Evolutionary conservation across 1,140 invertebrate species (phyloP), one percentile per base, ranked within the genome.

Genomic region (Eufriesea mexicana): DNA sequence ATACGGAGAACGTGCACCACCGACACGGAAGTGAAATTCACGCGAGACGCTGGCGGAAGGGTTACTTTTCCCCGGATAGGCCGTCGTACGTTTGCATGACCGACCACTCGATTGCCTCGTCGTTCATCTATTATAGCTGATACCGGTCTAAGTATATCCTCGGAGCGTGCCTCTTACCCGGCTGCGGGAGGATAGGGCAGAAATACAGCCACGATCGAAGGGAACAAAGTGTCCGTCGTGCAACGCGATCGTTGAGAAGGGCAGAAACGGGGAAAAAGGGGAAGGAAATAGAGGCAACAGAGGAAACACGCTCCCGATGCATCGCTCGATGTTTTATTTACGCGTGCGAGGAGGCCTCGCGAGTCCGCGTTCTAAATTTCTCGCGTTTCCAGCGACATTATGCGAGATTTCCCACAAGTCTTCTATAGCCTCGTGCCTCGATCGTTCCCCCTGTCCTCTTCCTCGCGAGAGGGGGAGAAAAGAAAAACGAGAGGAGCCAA

Each of bases 101-200:
- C 74, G 57, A 83, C 61, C 55, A 28, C 64, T 51, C 66, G 66
- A 78, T 61, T 51, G 80, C 25, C 62, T 61, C 66, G 54, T 71
- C 55, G 55, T 72, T 79, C 82, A 79, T 83, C 49, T 71, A 79
- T 79, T 83, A 83, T 72, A 23, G 57, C 68, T 51, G 75, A 83
- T 83, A 78, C 35, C 18, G 74, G 45, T 66, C 67, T 51, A 83
- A 64, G 82, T 71, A 79, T 83, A 83, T 79, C 67, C 54, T 28
- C 23, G 74, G 64, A 70, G 66, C 67, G 75, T 79, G 35, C 20
- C n/a, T 67, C 49, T n/a, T 66, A 20, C 35, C 10, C 16, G 7
- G 64, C 5, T 2, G 64, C 16, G 14, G 64, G 23, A 10, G 9
- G 35, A n/a, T 7, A 4, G 42, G n/a, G 23, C 12, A 77, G 79